Percentiles rank a stretch among this genome's conserved stretches.
phyloP scores from a whole-genome alignment of 2,797 vertebrate species.

The Sebastes jordani region DNA sequence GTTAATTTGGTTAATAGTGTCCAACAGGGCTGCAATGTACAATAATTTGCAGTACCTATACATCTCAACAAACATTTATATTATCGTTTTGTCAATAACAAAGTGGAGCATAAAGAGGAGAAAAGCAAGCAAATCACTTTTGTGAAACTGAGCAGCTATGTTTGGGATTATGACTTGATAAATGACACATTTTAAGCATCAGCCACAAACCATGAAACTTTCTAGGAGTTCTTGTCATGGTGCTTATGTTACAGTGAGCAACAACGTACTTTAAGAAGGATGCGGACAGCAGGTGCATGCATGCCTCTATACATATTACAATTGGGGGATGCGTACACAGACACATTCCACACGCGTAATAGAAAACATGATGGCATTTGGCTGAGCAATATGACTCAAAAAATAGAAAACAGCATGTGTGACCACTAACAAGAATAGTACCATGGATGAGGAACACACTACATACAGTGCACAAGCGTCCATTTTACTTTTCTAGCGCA shows the following conservation, averaged over 20 bases:
- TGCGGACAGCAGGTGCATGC: too few species aligned
- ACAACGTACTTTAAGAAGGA: not conserved
- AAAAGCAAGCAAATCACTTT: not conserved
- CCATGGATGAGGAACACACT: not conserved
- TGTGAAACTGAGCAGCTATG: not conserved
- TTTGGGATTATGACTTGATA: not conserved
- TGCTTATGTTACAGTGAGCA: slow-evolving; percentile 1
- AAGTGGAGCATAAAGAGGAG: not conserved
- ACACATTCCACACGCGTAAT: not conserved
- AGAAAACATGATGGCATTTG: not conserved
- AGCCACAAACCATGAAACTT: slow-evolving; percentile 1
- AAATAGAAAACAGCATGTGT: not conserved
- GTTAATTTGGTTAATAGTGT: not conserved
- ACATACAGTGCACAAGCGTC: not conserved
- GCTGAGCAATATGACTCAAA: not conserved
- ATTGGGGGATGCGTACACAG: not conserved
- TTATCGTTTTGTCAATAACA: not conserved
- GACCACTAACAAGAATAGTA: not conserved
- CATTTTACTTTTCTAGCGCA: not conserved
- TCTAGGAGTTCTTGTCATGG: not conserved
- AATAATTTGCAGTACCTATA: not conserved
- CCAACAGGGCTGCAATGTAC: not conserved
- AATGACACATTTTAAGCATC: not conserved
- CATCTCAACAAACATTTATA: not conserved
- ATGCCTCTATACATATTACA: not conserved